Conservation (phyloP, 2,888 invertebrate species). For the Laspeyria flexula region DNA sequence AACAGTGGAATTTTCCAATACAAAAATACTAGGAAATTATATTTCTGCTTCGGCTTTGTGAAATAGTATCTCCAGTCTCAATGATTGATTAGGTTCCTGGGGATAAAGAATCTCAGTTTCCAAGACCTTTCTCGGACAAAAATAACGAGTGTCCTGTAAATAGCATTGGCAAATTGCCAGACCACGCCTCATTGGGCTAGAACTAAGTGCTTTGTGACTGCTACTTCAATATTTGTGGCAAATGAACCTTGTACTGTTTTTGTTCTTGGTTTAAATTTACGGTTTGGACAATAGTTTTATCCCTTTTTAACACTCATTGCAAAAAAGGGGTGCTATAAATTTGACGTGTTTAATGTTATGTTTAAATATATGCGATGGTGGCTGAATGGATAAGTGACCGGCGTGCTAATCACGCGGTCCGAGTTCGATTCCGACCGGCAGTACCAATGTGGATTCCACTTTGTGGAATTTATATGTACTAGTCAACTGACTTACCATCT, state of each 20-base stretch:
- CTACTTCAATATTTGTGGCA: conserved; percentile 22
- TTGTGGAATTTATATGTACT: too few species aligned
- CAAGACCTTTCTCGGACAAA: conserved; percentile 34
- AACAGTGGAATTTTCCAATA: background rate
- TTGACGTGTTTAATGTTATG: too few species aligned
- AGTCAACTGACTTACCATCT: too few species aligned
- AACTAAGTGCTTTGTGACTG: conserved; percentile 39
- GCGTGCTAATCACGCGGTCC: too few species aligned
- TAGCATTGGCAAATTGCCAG: conserved; percentile 41
- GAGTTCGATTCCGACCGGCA: too few species aligned
- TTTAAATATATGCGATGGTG: too few species aligned
- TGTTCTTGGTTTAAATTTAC: conserved; percentile 18
- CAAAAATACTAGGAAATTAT: background rate
- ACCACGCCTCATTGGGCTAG: conserved; percentile 39
- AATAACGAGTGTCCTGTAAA: conserved; percentile 44
- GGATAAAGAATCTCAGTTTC: conserved; percentile 29
- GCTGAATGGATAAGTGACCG: too few species aligned
- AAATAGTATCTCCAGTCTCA: conserved; percentile 4
- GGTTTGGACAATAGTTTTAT: background rate
- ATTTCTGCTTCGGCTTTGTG: background rate
- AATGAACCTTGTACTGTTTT: conserved; percentile 19
- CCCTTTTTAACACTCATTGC: too few species aligned
- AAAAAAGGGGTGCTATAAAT: too few species aligned
- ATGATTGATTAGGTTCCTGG: conserved; percentile 34
- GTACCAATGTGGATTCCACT: too few species aligned